Conservation (phyloP, 2,113 vertebrate species). For the Anthoscopus minutus region DNA sequence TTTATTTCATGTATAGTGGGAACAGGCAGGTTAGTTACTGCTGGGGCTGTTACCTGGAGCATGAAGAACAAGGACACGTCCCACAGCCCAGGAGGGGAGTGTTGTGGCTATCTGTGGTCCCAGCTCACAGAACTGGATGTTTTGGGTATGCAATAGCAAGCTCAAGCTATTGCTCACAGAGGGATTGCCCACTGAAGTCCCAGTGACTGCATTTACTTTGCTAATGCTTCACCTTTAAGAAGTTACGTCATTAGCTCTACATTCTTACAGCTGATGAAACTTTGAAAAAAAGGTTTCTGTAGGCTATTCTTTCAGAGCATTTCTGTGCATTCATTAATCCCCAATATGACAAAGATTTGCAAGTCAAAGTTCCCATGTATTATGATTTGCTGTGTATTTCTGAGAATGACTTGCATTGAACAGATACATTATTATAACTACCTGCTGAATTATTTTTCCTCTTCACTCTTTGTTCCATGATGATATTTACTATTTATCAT, state of each 20-base stretch:
- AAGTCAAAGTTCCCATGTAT: background rate
- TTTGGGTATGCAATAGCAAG: background rate
- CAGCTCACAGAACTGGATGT: background rate
- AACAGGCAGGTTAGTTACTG: background rate
- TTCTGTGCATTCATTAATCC: background rate
- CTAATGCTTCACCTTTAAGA: background rate
- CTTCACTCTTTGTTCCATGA: background rate
- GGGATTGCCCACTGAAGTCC: background rate
- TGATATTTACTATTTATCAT: background rate
- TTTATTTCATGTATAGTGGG: background rate
- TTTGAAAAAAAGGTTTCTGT: accelerated
- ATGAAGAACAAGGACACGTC: background rate
- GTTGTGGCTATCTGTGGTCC: background rate
- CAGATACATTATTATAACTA: background rate
- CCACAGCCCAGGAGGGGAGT: background rate
- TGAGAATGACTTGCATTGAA: background rate
- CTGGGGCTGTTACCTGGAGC: background rate
- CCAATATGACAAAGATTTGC: background rate
- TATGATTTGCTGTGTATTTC: background rate
- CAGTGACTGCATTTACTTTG: background rate
- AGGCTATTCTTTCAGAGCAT: background rate
- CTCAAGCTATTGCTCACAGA: background rate
- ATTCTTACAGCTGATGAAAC: background rate
- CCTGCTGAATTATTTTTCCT: background rate
- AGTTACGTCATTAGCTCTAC: background rate